Conservation (phyloP, 2,888 invertebrate species). For the Syritta pipiens region DNA sequence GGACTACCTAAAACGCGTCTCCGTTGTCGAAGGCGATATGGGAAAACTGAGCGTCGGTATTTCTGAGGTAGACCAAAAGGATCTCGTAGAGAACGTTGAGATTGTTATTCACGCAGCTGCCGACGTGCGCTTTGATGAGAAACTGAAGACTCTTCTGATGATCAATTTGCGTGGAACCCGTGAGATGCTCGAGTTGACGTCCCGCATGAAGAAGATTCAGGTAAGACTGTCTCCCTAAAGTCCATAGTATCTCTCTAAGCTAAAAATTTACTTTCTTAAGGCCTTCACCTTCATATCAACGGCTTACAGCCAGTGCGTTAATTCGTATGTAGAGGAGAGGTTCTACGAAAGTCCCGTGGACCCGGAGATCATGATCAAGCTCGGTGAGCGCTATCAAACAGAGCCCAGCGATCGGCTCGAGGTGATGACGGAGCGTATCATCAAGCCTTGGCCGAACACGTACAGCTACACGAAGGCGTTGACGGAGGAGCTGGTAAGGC, state of each 20-base stretch:
- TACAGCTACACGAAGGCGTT: slow-evolving; percentile 72
- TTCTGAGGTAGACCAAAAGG: slow-evolving; percentile 52
- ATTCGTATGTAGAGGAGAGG: slow-evolving; percentile 67
- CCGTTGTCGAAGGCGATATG: slow-evolving; percentile 72
- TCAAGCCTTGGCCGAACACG: slow-evolving; percentile 72
- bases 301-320: slow-evolving; percentile 70
- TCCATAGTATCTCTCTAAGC: not conserved
- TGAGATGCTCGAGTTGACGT: slow-evolving; percentile 69
- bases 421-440: slow-evolving; percentile 68
- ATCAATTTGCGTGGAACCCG: slow-evolving; percentile 72
- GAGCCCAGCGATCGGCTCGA: slow-evolving; percentile 40
- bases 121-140: slow-evolving; percentile 72
- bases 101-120: slow-evolving; percentile 72
- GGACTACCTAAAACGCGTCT: slow-evolving; percentile 68
- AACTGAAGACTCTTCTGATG: slow-evolving; percentile 66
- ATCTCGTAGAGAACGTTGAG: slow-evolving; percentile 70
- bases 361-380: slow-evolving; percentile 70
- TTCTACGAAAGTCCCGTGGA: slow-evolving; percentile 71
- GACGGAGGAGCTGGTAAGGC: slow-evolving; percentile 71
- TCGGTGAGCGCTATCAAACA: slow-evolving; percentile 52
- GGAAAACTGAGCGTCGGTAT: slow-evolving; percentile 67
- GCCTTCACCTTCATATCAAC: slow-evolving; percentile 73
- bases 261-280: slow-evolving; percentile 42
- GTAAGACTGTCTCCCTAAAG: slow-evolving; percentile 14
- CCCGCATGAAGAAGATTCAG: slow-evolving; percentile 70